Conservation (phyloP, 2,888 invertebrate species). For the Caenorhabditis sp. region DNA sequence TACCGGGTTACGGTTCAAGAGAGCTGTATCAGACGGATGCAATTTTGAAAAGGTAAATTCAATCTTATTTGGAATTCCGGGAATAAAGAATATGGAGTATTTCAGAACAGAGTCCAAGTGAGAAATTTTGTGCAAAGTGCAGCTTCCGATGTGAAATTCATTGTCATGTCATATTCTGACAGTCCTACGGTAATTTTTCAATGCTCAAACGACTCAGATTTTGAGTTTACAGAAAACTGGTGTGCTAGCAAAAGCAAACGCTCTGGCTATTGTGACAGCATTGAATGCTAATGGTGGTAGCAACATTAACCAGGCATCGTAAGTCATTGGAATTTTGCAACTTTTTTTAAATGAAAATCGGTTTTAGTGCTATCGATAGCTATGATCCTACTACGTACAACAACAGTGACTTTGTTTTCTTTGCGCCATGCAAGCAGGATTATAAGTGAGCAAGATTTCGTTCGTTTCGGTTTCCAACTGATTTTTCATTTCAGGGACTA, state of each 20-base stretch:
- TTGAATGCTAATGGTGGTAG: not conserved
- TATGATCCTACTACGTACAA: not conserved
- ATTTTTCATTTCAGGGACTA: not conserved
- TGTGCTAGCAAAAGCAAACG: not conserved
- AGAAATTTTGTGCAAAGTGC: constrained; percentile 9
- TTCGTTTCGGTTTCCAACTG: not conserved
- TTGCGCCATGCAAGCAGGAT: not conserved
- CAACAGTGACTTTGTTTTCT: not conserved
- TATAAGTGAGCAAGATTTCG: not conserved
- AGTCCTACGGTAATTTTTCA: constrained; percentile 1
- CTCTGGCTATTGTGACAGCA: not conserved
- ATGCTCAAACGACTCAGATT: not conserved
- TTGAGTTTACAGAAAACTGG: not conserved
- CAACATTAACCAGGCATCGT: not conserved
- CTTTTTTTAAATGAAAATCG: not conserved
- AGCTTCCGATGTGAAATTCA: not conserved
- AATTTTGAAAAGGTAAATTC: constrained; percentile 10
- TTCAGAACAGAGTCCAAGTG: constrained; percentile 18
- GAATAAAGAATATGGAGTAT: not conserved
- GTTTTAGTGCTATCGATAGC: not conserved
- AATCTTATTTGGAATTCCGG: too few relatives aligned
- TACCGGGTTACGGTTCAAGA: constrained; percentile 28
- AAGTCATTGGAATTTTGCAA: not conserved
- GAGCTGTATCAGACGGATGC: constrained; percentile 9
- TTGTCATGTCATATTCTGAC: constrained; percentile 24